These are phyloP conservation scores for Anabas testudineus DNA, from an alignment of 2,797 vertebrate genomes.

Conservation along the genomic window DNA sequence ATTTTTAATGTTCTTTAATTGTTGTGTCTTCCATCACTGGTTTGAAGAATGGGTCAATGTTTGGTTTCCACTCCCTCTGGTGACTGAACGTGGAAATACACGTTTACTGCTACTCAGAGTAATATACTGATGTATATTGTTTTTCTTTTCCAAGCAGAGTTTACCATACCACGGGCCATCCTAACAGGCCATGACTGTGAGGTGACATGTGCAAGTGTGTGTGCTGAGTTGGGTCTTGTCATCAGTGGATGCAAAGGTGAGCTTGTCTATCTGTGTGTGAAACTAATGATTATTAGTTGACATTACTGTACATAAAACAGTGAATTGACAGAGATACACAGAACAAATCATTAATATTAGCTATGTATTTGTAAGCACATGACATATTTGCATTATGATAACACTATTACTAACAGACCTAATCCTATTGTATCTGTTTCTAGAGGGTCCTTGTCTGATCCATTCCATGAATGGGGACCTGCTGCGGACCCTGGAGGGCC, in stretches of 20 bases:
- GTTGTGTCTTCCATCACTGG: not conserved
- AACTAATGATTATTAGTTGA: not conserved
- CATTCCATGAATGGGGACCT: conserved; percentile 99
- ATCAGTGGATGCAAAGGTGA: conserved; percentile 97
- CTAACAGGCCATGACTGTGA: conserved; percentile 97
- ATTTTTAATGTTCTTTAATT: not conserved
- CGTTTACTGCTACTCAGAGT: not conserved
- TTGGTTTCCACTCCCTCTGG: conserved; percentile 54
- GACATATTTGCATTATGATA: too few relatives aligned
- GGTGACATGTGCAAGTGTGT: conserved; percentile 93
- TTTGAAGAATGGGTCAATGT: too few relatives aligned
- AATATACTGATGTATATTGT: conserved; percentile 19
- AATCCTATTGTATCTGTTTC: not conserved
- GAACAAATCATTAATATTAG: too few relatives aligned
- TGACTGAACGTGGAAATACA: conserved; percentile 29
- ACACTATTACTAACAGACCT: not conserved
- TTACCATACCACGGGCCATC: conserved; percentile 91
- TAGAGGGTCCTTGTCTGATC: conserved; percentile 98
- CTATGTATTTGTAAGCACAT: too few relatives aligned
- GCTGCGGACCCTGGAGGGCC: conserved; percentile 92
- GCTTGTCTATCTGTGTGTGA: not conserved
- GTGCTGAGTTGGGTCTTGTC: conserved; percentile 95
- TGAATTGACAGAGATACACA: too few relatives aligned
- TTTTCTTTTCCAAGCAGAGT: conserved; percentile 84
- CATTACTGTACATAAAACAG: too few relatives aligned